Base-by-base conservation (phyloP, 2,797 vertebrate genomes). In the Ptychadena robeensis region DNA sequence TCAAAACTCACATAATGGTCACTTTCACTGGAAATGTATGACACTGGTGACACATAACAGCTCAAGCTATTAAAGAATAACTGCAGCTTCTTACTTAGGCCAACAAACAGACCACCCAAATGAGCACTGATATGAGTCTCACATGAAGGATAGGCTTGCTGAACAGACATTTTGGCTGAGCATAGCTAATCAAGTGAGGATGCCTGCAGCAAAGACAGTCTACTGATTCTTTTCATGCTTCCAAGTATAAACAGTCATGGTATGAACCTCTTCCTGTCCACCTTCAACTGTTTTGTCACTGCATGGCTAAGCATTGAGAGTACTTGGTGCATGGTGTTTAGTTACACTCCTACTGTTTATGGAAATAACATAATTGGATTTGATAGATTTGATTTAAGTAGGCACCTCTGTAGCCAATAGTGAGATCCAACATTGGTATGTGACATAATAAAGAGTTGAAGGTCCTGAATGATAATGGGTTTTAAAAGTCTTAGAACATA, bases 41-140 rank as follows among this genome's bases (percentile, higher is more conserved):
- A 72, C 59, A 5, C 3, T 25, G 25, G 25, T 80, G 83, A 80
- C 78, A 71, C 70, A 11, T 22, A 72, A 80, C 37, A 70, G 35
- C 22, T 73, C 22, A 10, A 10, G 48, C 28, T 63, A 72, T 69
- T 69, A 84, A 84, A 84, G 31, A 80, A 79, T 79, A 68, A 59
- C 69, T 64, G 79, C 31, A 59, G 34, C 25, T 64, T 80, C 59
- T 84, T 44, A 35, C 63, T 61, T 73, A 74, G 71, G 44, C 63
- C 69, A 80, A 69, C 82, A 80, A 79, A 84, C 31, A 85, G 83
- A 71, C 83, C 83, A 85, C 83, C 83, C 83, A 85, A 85, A 81
- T 53, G 82, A 63, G 38, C 64, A 70, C 10, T 57, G 48, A 69
- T 74, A 61, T 66, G 65, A 67, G 37, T 53, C 44, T 25, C 25